Percentiles rank a stretch among this genome's conserved stretches.
Conservation (phyloP, 2,888 invertebrate genomes). For the Eudiplozoon nipponicum region DNA sequence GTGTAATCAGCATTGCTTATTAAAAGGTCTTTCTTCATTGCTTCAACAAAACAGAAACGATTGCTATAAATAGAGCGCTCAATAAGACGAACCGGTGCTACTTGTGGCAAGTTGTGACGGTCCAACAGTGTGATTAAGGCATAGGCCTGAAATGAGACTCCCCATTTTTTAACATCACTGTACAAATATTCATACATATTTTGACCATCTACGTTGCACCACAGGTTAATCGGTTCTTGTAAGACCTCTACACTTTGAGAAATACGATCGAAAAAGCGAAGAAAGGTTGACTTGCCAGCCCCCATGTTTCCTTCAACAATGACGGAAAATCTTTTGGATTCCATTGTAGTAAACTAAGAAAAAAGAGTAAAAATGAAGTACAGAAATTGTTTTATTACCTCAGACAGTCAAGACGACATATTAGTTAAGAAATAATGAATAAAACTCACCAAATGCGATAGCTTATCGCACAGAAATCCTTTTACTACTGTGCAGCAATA, state of each 20-base stretch:
- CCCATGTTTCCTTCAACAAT: constrained; percentile 4
- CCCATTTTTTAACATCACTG: not conserved
- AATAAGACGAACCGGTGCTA: not conserved
- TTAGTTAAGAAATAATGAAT: no score
- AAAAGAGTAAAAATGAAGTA: no score
- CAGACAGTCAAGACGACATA: no score
- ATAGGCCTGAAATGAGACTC: not conserved
- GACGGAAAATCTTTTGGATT: not conserved
- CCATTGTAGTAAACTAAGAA: not conserved
- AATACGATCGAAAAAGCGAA: not conserved
- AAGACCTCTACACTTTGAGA: not conserved
- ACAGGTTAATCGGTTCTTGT: not conserved
- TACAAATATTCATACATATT: not conserved
- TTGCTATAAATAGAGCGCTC: not conserved
- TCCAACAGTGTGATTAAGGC: not conserved
- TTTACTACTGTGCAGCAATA: no score
- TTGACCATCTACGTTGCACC: not conserved
- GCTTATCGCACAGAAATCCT: no score
- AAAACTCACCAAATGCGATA: no score
- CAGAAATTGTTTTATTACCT: no score
- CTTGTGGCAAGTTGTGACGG: not conserved
- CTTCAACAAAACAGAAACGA: not conserved
- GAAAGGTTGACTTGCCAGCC: not conserved
- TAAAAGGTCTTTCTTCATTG: not conserved
- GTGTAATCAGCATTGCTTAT: not conserved